Base-by-base conservation (phyloP, 2,888 invertebrate species). In the Andrena fulva region DNA sequence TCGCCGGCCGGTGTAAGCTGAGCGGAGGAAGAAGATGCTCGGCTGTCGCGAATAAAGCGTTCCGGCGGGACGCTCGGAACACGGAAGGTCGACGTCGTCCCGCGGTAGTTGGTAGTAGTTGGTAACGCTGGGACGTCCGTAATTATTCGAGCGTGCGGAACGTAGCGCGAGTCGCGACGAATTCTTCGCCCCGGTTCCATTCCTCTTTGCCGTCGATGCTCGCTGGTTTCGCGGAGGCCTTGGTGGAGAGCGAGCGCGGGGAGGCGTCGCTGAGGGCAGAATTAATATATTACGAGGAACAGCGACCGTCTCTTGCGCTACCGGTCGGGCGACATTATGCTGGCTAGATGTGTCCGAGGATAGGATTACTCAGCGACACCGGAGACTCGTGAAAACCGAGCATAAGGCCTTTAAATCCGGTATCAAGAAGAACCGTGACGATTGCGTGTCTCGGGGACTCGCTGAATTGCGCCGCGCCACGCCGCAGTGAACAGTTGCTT, bases 301-400 rank as follows among this genome's bases (percentile, higher is more conserved):
- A 83, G 85, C 80, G 80, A 82, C 85, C 82, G 82, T 79, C 88
- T 86, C 89, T 89, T 77, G 89, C 77, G 89, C 88, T 90, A 91
- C 91, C 89, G 90, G 91, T 91, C 89, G 82, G 82, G 83, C 89
- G 87, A 89, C 91, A 87, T 89, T 89, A 87, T 85, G 88, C 79
- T 85, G 80, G 86, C 89, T 90, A 87, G 88, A 89, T 88, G 87
- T 87, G 87, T 82, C 81, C 77, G 81, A 59, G 86, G 90, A 91
- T 91, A 90, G 89, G 87, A 91, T 91, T 91, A 91, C 91, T 90
- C 89, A 73, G 84, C 86, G 91, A 90, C 90, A 91, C 85, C 90
- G 89, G 91, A 91, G 89, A 91, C 91, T 91, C 89, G 90, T 90
- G 90, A 90, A 91, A 90, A 90, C 90, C 87, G 89, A 91, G 87